These are phyloP conservation scores for Cryptocephalus primarius DNA, from an alignment of 2,888 invertebrate species.

Conservation along the genomic window DNA sequence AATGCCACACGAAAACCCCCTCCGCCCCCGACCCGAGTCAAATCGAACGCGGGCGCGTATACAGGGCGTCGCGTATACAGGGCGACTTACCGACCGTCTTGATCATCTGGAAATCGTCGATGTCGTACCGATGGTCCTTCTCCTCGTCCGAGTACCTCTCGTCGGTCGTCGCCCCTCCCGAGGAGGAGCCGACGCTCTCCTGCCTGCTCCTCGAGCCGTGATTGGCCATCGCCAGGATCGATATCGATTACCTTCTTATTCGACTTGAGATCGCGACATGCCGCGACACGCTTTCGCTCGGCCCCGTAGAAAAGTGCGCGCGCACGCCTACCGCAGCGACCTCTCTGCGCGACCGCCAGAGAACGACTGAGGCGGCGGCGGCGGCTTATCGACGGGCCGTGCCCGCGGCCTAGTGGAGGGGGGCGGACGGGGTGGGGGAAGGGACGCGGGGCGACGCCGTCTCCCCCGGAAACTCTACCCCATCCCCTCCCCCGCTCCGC, in stretches of 20 bases:
- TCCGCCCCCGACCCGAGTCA: too few species aligned
- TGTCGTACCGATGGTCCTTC: conserved; percentile 40
- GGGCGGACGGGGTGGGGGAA: background rate
- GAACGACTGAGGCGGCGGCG: too few species aligned
- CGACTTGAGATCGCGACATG: background rate
- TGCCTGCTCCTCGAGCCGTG: conserved; percentile 29
- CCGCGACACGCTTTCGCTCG: background rate
- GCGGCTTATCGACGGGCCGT: too few species aligned
- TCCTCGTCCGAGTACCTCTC: conserved; percentile 44
- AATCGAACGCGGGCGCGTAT: too few species aligned
- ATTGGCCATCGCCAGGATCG: conserved; percentile 24
- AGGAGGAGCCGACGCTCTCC: conserved; percentile 31
- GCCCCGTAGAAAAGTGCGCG: too few species aligned
- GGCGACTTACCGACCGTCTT: conserved; percentile 71
- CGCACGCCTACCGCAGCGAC: too few species aligned
- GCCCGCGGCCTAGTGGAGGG: background rate
- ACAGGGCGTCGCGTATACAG: too few species aligned
- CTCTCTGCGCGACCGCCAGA: too few species aligned
- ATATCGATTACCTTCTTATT: background rate
- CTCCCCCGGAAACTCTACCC: too few species aligned
- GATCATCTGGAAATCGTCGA: conserved; percentile 76
- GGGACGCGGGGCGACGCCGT: too few species aligned
- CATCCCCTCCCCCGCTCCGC: too few species aligned
- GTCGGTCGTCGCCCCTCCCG: conserved; percentile 39
- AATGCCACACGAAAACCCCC: background rate